These are phyloP conservation scores for Xestia xanthographa DNA, from an alignment of 2,888 invertebrate genomes.

Conservation along the genomic window DNA sequence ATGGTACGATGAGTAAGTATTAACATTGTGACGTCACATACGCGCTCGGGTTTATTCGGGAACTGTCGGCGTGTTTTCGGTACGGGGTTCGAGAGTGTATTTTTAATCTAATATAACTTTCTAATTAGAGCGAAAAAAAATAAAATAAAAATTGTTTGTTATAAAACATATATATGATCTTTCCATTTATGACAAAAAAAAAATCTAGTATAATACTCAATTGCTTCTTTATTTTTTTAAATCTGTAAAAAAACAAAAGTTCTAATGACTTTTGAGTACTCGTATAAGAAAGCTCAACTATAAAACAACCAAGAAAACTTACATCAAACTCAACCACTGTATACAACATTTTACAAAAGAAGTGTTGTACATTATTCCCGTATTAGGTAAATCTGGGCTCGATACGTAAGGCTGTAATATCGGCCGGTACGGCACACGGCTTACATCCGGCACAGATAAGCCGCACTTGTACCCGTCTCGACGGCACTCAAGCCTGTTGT, in stretches of 20 bases:
- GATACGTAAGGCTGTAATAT: slow-evolving; percentile 65
- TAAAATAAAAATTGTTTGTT: too few species aligned
- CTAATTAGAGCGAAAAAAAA: too few species aligned
- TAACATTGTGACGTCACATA: too few species aligned
- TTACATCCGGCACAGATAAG: slow-evolving; percentile 78
- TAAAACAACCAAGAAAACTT: background rate
- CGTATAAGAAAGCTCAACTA: background rate
- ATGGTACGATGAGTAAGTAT: too few species aligned
- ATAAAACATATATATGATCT: too few species aligned
- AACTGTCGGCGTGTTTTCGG: too few species aligned
- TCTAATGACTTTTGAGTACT: background rate
- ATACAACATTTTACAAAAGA: slow-evolving; percentile 27
- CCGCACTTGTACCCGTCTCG: slow-evolving; percentile 75
- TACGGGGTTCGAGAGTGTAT: too few species aligned
- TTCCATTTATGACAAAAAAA: too few species aligned
- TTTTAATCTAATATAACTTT: too few species aligned
- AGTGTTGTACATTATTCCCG: slow-evolving; percentile 55
- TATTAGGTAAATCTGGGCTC: slow-evolving; percentile 63
- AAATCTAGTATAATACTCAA: too few species aligned
- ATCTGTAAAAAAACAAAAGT: background rate
- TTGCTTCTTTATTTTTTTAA: background rate
- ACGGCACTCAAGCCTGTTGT: slow-evolving; percentile 62
- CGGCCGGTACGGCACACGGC: slow-evolving; percentile 64
- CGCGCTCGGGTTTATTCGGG: too few species aligned
- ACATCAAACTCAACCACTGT: background rate